Evolutionary conservation across 2,888 invertebrate genomes (phyloP), one percentile per base, ranked within the genome.

Genomic region (Spodoptera picta): DNA sequence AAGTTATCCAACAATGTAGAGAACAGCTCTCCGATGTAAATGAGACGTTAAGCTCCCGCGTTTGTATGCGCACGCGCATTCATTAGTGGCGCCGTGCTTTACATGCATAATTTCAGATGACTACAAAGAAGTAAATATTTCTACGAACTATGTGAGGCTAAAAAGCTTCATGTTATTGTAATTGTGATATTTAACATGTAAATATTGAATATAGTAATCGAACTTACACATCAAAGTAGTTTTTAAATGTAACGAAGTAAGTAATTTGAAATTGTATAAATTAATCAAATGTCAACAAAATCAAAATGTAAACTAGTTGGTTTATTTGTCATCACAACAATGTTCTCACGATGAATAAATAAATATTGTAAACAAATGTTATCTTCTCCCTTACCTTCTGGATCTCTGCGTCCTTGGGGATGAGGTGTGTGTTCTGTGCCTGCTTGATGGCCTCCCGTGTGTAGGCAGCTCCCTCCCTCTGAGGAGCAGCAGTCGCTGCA

Each of bases 371-470:
- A 19, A 19, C 19, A 19, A 19, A 19, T 19, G 19, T 19, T 19
- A 19, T 19, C 19, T 27, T 3, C 27, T 27, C 27, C 27, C 73
- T 65, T 82, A 97, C 97, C 90, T 97, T 97, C 91, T 98, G 98
- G 73, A 98, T 98, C 86, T 97, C 96, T 44, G 98, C 98, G 87
- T 98, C 97, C 87, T 97, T 97, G 14, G 98, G 98, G 80, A 98
- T 98, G 68, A 98, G 95, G 84, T 96, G 96, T 4, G 98, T 98
- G 91, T 96, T 97, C 91, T 98, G 98, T 0, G 98, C 98, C 90
- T 98, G 98, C 70, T 97, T 96, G 89, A 98, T 98, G 56, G 98
- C 98, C 87, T 98, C 98, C 84, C 97, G 97, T 83, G 97, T 97
- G 93, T 97, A 98, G 65, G 96, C 96, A 49, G 97, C 96, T 0